Base-by-base conservation (phyloP, 2,888 invertebrate species). In the Tetropium fuscum region DNA sequence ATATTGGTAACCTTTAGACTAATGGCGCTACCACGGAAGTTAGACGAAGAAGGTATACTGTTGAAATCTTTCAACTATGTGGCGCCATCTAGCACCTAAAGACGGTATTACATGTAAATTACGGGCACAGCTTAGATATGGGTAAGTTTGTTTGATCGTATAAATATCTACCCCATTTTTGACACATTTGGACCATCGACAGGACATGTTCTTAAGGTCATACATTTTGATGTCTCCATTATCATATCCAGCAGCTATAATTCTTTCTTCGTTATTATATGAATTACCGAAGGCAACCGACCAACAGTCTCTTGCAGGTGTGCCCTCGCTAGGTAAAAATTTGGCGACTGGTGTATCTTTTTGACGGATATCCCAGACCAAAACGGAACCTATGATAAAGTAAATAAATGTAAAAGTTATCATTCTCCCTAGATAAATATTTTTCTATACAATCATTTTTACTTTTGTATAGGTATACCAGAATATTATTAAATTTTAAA, bases 171-270 rank as follows among this genome's bases (percentile, higher is more conserved):
- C 90, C 70, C 97, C 97, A 85, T 97, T 97, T 77, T 93, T 94
- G 36, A 97, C 83, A 79, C 96, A 95, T 45, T 91, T 91, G 76
- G 97, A 96, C 97, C 97, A 98, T 74, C 89, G 84, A 0, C 96
- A 82, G 0, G 88, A 84, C 90, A 97, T 93, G 3, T 88, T 88
- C 59, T 91, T 87, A 18, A 98, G 83, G 80, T 98, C 97, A 78
- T 95, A 97, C 83, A 98, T 87, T 82, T 97, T 98, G 1, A 98
- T 81, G 77, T 98, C 98, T 0, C 98, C 98, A 80, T 98, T 98
- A 76, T 98, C 97, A 75, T 97, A 98, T 1, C 98, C 98, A 6
- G 97, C 94, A 18, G 90, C 92, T 0, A 98, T 89, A 54, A 92
- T 86, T 55, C 97, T 86, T 72, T 98, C 97, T 19, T 91, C 87